These are phyloP conservation scores for Esox masquinongy DNA, from an alignment of 2,797 vertebrate species.

Conservation along the genomic window DNA sequence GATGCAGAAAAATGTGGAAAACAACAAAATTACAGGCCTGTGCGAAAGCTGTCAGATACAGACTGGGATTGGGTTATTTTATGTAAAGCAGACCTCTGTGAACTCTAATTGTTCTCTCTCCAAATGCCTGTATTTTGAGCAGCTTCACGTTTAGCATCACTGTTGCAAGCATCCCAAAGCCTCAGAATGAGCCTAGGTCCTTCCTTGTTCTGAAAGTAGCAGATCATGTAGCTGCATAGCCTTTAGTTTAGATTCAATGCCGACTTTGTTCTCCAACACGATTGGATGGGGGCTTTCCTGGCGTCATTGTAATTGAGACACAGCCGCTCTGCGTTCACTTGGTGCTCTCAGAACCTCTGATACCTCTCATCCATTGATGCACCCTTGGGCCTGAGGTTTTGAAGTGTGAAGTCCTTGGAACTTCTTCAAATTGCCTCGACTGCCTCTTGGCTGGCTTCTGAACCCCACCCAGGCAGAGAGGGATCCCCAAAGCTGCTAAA, in stretches of 20 bases:
- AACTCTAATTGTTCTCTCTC: slow-evolving; percentile 55
- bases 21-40: slow-evolving; percentile 58
- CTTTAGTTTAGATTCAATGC: slow-evolving; percentile 26
- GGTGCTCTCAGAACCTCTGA: slow-evolving; percentile 27
- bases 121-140: slow-evolving; percentile 33
- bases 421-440: slow-evolving; percentile 55
- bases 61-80: slow-evolving; percentile 45
- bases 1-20: slow-evolving; percentile 54
- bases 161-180: slow-evolving; percentile 36
- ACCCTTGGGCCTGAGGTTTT: slow-evolving; percentile 38
- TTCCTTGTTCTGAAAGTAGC: slow-evolving; percentile 13
- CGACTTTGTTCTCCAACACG: slow-evolving; percentile 33
- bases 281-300: slow-evolving; percentile 45
- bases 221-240: slow-evolving; percentile 12
- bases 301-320: slow-evolving; percentile 47
- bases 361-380: slow-evolving; percentile 41
- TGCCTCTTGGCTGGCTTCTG: slow-evolving; percentile 20
- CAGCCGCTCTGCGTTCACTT: slow-evolving; percentile 24
- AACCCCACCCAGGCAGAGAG: slow-evolving; percentile 3
- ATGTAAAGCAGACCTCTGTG: slow-evolving; percentile 46
- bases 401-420: slow-evolving; percentile 55
- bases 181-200: slow-evolving; percentile 30
- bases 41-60: slow-evolving; percentile 46
- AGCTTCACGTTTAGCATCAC: slow-evolving; percentile 39
- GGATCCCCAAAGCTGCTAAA: slow-evolving; percentile 20